Percentiles rank a stretch among this genome's conserved stretches.
Evolutionary conservation across 2,888 invertebrate genomes (phyloP).

Genomic region (Dascillus cervinus): DNA sequence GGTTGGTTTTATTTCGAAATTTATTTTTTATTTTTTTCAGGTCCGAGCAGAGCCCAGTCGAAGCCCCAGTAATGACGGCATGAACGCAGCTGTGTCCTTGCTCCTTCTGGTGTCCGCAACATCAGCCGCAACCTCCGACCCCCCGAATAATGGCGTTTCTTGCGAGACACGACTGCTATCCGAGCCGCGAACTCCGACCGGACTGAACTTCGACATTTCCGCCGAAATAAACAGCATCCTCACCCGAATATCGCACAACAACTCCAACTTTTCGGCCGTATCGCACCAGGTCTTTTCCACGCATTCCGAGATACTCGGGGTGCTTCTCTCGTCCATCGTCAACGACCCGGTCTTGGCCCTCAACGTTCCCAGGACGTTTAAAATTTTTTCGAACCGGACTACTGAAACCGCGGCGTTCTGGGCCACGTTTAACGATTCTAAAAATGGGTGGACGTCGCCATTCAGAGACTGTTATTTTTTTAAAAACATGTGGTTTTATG

Average conservation of each 20-base stretch:
- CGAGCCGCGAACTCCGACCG: slow-evolving; percentile 33
- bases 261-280: slow-evolving; percentile 23
- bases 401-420: slow-evolving; percentile 48
- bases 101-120: slow-evolving; percentile 44
- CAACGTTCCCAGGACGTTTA: slow-evolving; percentile 29
- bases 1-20: no score
- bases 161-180: slow-evolving; percentile 33
- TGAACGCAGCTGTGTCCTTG: slow-evolving; percentile 34
- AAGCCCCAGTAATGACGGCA: slow-evolving; percentile 34
- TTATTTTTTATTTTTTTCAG: slow-evolving; percentile 28
- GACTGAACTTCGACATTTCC: slow-evolving; percentile 30
- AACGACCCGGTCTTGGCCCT: slow-evolving; percentile 28
- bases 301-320: slow-evolving; percentile 37
- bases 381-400: slow-evolving; percentile 37
- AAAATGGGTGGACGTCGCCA: slow-evolving; percentile 37
- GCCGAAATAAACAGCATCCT: slow-evolving; percentile 22
- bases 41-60: slow-evolving; percentile 16
- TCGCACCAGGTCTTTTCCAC: slow-evolving; percentile 47
- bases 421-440: slow-evolving; percentile 45
- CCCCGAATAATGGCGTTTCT: slow-evolving; percentile 23
- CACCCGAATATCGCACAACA: slow-evolving; percentile 18
- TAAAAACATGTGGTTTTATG: slow-evolving; percentile 35
- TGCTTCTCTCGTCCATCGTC: slow-evolving; percentile 37
- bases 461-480: slow-evolving; percentile 39
- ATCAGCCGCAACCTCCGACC: slow-evolving; percentile 39